These are phyloP conservation scores for Nilaparvata lugens DNA, from an alignment of 1,140 invertebrate genomes.

Conservation along the genomic window DNA sequence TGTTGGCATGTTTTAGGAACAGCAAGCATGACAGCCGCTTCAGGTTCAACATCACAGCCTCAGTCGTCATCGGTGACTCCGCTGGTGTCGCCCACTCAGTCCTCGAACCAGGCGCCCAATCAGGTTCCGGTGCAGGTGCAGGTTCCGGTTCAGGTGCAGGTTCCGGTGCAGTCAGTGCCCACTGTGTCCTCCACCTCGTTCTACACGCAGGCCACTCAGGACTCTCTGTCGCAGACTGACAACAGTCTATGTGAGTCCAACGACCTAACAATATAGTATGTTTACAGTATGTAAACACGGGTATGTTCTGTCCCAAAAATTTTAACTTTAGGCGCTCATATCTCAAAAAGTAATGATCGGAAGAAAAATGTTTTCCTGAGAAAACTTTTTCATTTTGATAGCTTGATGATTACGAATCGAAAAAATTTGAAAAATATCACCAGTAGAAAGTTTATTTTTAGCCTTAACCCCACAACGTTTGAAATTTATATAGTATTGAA, in stretches of 20 bases:
- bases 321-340: too few relatives aligned
- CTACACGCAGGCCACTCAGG: slow-evolving; percentile 10
- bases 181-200: not conserved
- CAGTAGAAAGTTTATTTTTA: too few relatives aligned
- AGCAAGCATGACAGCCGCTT: slow-evolving; percentile 1
- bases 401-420: too few relatives aligned
- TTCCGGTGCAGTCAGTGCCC: not conserved
- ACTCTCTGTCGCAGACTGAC: slow-evolving; percentile 6
- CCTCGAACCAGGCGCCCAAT: not conserved
- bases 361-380: too few relatives aligned
- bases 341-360: too few relatives aligned
- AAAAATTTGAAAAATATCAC: too few relatives aligned
- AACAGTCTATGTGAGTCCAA: not conserved
- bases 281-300: too few relatives aligned
- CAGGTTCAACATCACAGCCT: not conserved
- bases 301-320: too few relatives aligned
- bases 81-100: slow-evolving; percentile 11
- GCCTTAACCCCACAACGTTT: too few relatives aligned
- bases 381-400: too few relatives aligned
- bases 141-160: not conserved
- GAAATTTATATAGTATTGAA: too few relatives aligned
- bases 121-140: not conserved
- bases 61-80: slow-evolving; percentile 5
- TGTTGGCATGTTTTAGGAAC: not conserved
- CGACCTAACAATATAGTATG: too few relatives aligned